phyloP scores from a whole-genome alignment of 2,888 invertebrate genomes.

The Mechanitis mazaeus region DNA sequence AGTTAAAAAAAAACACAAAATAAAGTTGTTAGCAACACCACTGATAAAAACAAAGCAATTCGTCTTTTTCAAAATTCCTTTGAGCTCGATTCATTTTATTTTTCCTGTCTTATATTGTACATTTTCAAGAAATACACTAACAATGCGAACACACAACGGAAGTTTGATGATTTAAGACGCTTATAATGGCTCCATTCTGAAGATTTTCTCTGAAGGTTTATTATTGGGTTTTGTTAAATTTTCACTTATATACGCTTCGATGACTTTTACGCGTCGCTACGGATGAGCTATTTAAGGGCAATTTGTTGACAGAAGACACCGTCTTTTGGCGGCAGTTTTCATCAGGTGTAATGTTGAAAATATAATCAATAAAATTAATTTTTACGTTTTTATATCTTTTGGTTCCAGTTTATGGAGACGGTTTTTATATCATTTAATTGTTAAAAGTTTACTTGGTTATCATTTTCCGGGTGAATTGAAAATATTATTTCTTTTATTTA shows the following conservation, averaged over 20 bases:
- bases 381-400: too few species aligned
- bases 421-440: too few species aligned
- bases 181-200: constrained; percentile 18
- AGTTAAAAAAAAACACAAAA: too few species aligned
- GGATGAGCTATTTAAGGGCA: constrained; percentile 6
- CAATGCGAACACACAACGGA: constrained; percentile 15
- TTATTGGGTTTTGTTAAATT: constrained; percentile 16
- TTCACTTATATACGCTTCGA: constrained; percentile 12
- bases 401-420: too few species aligned
- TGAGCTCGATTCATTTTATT: background rate
- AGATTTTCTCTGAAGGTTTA: constrained; percentile 15
- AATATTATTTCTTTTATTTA: too few species aligned
- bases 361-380: too few species aligned
- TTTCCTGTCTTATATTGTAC: background rate
- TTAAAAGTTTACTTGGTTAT: too few species aligned
- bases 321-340: background rate
- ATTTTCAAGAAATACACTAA: constrained; percentile 1
- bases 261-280: constrained; percentile 9
- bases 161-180: constrained; percentile 25
- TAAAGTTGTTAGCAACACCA: too few species aligned
- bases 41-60: too few species aligned
- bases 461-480: too few species aligned
- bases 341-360: background rate
- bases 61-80: background rate
- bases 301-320: constrained; percentile 3